phyloP scores from a whole-genome alignment of 2,113 vertebrate genomes.

The Dicaeum eximium region DNA sequence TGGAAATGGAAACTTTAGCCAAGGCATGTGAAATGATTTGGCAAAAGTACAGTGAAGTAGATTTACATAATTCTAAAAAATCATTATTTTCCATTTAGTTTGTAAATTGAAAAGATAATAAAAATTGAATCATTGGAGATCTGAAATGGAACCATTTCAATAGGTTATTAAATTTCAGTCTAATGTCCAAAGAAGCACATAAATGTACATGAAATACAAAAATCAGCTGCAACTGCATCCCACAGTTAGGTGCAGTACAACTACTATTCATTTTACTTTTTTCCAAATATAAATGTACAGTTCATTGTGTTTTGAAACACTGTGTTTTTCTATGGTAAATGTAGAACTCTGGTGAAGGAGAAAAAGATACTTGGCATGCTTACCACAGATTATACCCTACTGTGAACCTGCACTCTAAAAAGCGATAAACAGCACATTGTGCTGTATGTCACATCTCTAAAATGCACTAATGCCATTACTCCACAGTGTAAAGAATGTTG shows the following conservation, averaged over 20 bases:
- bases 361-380: not conserved
- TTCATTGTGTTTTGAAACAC: not conserved
- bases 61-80: not conserved
- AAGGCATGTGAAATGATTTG: not conserved
- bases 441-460: fast-evolving
- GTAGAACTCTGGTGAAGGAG: not conserved
- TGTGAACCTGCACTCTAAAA: not conserved
- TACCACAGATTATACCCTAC: not conserved
- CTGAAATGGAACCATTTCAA: not conserved
- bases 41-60: not conserved
- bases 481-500: not conserved
- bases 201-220: not conserved
- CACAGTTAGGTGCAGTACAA: not conserved
- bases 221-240: not conserved
- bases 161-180: not conserved
- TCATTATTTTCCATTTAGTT: not conserved
- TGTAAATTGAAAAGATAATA: not conserved
- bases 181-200: not conserved
- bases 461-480: not conserved
- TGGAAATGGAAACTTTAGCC: not conserved
- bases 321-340: not conserved
- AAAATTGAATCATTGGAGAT: not conserved
- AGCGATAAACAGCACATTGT: not conserved
- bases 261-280: not conserved
- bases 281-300: not conserved